Evolutionary conservation across 2,888 invertebrate species (phyloP).

Genomic region (Girardia tigrina): DNA sequence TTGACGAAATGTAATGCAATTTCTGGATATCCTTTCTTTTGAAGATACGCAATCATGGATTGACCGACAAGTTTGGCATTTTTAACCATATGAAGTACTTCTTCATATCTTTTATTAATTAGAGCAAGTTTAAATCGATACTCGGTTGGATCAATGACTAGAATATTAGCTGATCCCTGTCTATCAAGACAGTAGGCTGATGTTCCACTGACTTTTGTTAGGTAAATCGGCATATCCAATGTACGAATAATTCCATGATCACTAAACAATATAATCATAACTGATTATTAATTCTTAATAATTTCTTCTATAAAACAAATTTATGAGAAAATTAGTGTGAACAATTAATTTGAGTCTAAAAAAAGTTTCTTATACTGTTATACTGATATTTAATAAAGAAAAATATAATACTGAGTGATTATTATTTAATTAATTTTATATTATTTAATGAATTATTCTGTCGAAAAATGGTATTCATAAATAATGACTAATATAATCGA

Average conservation of each 20-base stretch:
- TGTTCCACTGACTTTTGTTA: slow-evolving; percentile 74
- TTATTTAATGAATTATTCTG: too few species aligned
- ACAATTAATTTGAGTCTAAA: background rate
- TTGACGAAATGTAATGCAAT: slow-evolving; percentile 97
- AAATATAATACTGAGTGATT: too few species aligned
- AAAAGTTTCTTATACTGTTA: background rate
- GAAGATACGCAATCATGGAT: slow-evolving; percentile 91
- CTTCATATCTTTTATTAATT: slow-evolving; percentile 62
- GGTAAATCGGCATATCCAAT: slow-evolving; percentile 86
- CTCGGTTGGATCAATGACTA: slow-evolving; percentile 89
- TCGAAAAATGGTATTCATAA: too few species aligned
- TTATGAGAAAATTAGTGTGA: background rate
- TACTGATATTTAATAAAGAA: too few species aligned
- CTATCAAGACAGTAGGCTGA: slow-evolving; percentile 79
- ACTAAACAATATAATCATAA: slow-evolving; percentile 50
- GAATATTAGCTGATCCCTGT: slow-evolving; percentile 72
- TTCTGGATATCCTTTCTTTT: slow-evolving; percentile 97
- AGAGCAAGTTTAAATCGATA: slow-evolving; percentile 91
- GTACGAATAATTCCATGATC: slow-evolving; percentile 97
- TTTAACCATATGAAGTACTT: slow-evolving; percentile 70
- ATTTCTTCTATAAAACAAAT: background rate
- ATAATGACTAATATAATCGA: too few species aligned
- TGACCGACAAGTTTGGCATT: slow-evolving; percentile 91
- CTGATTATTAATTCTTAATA: background rate
- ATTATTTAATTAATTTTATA: too few species aligned